These are phyloP conservation scores for Carcharodon carcharias DNA, from an alignment of 2,797 vertebrate genomes.

Conservation along the genomic window DNA sequence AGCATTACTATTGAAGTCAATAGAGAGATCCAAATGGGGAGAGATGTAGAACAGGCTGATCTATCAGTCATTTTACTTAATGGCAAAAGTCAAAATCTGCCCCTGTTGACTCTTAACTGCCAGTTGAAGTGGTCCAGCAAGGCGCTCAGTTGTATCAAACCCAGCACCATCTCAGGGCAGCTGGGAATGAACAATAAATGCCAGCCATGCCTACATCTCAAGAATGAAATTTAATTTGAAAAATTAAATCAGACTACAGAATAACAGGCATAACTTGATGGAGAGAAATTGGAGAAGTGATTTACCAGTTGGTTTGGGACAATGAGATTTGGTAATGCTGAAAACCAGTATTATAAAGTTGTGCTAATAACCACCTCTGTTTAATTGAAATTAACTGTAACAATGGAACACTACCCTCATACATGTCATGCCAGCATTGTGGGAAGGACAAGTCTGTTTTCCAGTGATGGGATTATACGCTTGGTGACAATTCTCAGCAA, in stretches of 20 bases:
- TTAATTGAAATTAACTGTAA: background rate
- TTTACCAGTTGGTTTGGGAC: background rate
- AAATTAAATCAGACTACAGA: background rate
- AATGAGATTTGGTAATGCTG: background rate
- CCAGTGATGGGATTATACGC: background rate
- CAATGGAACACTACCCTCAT: background rate
- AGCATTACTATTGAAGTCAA: background rate
- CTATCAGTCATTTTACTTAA: background rate
- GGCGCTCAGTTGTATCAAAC: no score
- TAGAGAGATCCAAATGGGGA: background rate
- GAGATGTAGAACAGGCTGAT: background rate
- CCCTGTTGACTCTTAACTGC: background rate
- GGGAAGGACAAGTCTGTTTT: background rate
- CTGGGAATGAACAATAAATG: background rate
- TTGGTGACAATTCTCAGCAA: background rate
- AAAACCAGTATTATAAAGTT: background rate
- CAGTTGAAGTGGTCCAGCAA: background rate
- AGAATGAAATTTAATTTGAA: background rate
- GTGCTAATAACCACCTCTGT: background rate
- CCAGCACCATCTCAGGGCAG: no score
- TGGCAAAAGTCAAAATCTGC: background rate
- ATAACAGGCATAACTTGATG: background rate
- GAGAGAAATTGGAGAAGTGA: background rate
- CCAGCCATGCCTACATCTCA: background rate
- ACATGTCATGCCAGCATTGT: background rate